A percentile compares a stretch with the other conserved stretches of the same genome.
phyloP scores from a whole-genome alignment of 2,888 invertebrate species.

The Orthosia incerta region DNA sequence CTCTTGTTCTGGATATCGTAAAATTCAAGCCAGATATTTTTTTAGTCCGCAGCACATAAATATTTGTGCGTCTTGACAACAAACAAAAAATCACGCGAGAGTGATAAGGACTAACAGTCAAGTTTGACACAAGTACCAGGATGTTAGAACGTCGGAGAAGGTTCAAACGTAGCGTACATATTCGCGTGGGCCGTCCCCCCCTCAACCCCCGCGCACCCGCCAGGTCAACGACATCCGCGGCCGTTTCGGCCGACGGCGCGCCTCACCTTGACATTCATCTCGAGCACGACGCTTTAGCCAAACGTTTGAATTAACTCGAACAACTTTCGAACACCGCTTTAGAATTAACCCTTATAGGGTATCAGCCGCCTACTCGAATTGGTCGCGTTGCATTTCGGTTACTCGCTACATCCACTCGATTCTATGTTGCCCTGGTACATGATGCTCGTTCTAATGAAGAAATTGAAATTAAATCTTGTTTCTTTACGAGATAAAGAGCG shows the following conservation, averaged over 20 bases:
- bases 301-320: slow-evolving; percentile 86
- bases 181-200: slow-evolving; percentile 88
- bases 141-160: slow-evolving; percentile 82
- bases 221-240: slow-evolving; percentile 88
- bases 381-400: slow-evolving; percentile 69
- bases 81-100: slow-evolving; percentile 62
- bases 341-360: slow-evolving; percentile 68
- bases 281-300: slow-evolving; percentile 86
- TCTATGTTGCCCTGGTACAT: slow-evolving; percentile 75
- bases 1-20: slow-evolving; percentile 13
- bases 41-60: slow-evolving; percentile 34
- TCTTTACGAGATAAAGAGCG: slow-evolving; percentile 41
- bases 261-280: slow-evolving; percentile 91
- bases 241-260: slow-evolving; percentile 89
- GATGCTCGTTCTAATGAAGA: slow-evolving; percentile 69
- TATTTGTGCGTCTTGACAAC: slow-evolving; percentile 35
- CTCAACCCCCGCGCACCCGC: slow-evolving; percentile 73
- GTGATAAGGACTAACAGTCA: slow-evolving; percentile 74
- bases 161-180: slow-evolving; percentile 86
- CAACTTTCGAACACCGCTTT: slow-evolving; percentile 76
- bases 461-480: slow-evolving; percentile 68
- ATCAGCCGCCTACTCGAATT: slow-evolving; percentile 69
- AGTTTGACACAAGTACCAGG: slow-evolving; percentile 83
- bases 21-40: slow-evolving; percentile 19
- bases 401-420: slow-evolving; percentile 66